Evolutionary conservation across 2,888 invertebrate species (phyloP), one percentile per base, ranked within the genome.

Genomic region (Hedychridium roseum): DNA sequence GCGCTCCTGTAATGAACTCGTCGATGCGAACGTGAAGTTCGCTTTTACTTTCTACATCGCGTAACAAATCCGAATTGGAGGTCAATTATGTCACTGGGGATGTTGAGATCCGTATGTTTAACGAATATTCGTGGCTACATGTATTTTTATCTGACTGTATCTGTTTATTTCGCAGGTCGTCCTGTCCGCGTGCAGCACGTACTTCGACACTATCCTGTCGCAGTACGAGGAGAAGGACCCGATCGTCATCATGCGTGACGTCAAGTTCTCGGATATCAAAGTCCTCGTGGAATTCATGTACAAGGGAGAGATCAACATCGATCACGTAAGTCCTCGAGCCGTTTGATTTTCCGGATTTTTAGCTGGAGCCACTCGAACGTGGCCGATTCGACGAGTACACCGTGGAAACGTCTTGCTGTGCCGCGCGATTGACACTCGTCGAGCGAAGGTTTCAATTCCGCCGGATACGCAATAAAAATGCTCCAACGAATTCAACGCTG

Each of bases 271-370:
- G 60, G 94, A 95, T 80, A 87, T 95, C 68, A 89, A 89, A 79
- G 92, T 93, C 54, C 84, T 95, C 60, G 90, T 95, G 43, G 92
- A 94, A 79, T 95, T 94, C 78, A 95, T 95, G 94, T 95, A 95
- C 80, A 92, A 92, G 72, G 95, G 95, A 57, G 95, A 95, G 82
- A 94, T 95, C 79, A 94, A 93, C 81, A 94, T 95, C 48, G 92
- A 93, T 73, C 93, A 94, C 82, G 94, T 94, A 79, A 88, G 90
- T 86, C 62, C 43, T 43, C 14, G 16, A 31, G n/a, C n/a, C n/a
- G n/a, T n/a, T n/a, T n/a, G n/a, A n/a, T n/a, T n/a, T n/a, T n/a
- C n/a, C n/a, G n/a, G n/a, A n/a, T n/a, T n/a, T n/a, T n/a, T n/a
- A n/a, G n/a, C n/a, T n/a, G n/a, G n/a, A n/a, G n/a, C n/a, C n/a